Evolutionary conservation across 2,797 vertebrate species (phyloP), one percentile per base, ranked within the genome.

Genomic region (Masticophis lateralis): DNA sequence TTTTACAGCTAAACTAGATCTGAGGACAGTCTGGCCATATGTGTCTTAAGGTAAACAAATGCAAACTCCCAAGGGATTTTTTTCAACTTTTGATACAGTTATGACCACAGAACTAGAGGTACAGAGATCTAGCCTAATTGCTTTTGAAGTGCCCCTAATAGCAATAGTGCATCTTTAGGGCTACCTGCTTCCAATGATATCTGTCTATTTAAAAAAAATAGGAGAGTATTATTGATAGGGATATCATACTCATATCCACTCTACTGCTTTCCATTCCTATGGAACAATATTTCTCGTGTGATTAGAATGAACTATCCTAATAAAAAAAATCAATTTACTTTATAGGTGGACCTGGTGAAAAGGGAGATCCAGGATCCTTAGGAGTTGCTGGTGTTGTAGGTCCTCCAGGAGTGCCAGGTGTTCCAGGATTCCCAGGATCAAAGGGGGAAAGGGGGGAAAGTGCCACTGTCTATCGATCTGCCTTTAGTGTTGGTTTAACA

Each of bases 401-500:
- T 1, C 66, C 0, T 14, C 94, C 96, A 56, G 98, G 98, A 47
- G 92, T 95, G 0, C 93, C 96, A 11, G 98, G 98, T 28, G 93
- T 97, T 94, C 97, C 98, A 0, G 98, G 98, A 92, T 51, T 0
- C 12, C 96, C 97, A 16, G 98, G 98, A 90, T 93, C 96, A 88
- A 98, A 97, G 88, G 98, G 98, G 61, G 95, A 97, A 56, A 98
- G 96, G 1, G 98, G 98, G 1, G 98, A 98, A 93, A 95, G 93
- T 32, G 96, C 97, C 18, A 97, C 97, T 2, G 55, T 96, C 18
- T 96, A 98, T 57, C 98, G 97, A 66, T 98, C 98, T 0, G 98
- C 98, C 16, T 98, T 98, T 97, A 98, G 98, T 0, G 98, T 98
- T 47, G 98, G 98, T 47, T 92, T 98, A 94, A 96, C 95, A 0